These are phyloP conservation scores for Meteorus colon DNA, from an alignment of 2,888 invertebrate genomes.

Conservation along the genomic window DNA sequence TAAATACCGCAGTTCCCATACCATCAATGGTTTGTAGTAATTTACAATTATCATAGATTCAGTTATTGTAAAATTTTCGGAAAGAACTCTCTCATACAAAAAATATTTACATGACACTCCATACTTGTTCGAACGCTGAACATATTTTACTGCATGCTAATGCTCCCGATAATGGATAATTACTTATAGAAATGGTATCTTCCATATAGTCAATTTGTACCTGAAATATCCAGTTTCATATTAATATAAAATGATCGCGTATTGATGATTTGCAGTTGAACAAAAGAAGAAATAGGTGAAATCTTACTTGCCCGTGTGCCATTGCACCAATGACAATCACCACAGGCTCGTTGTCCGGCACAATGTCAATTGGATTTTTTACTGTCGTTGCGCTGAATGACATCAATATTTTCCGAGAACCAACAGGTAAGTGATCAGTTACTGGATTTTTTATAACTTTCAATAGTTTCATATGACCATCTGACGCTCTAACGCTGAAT, in stretches of 20 bases:
- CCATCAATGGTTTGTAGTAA: too few species aligned
- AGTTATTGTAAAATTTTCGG: too few species aligned
- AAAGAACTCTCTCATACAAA: too few species aligned
- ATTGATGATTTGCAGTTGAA: background rate
- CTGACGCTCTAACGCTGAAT: constrained; percentile 92
- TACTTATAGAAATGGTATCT: constrained; percentile 92
- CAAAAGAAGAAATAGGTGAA: background rate
- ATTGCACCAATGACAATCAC: constrained; percentile 96
- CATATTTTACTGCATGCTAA: constrained; percentile 96
- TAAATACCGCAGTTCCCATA: too few species aligned
- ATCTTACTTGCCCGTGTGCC: constrained; percentile 93
- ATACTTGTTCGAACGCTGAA: constrained; percentile 94
- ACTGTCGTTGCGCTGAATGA: constrained; percentile 89
- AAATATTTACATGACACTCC: constrained; percentile 74
- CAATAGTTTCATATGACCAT: constrained; percentile 90
- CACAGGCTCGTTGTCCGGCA: constrained; percentile 87
- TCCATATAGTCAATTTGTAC: constrained; percentile 89
- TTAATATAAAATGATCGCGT: background rate
- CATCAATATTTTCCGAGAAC: constrained; percentile 91
- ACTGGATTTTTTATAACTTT: constrained; percentile 98
- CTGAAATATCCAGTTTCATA: constrained; percentile 67
- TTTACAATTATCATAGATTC: too few species aligned
- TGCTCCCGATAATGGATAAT: constrained; percentile 97
- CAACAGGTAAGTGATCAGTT: constrained; percentile 94
- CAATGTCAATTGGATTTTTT: constrained; percentile 83